phyloP scores from a whole-genome alignment of 1,140 invertebrate genomes.

The Pectinophora gossypiella region DNA sequence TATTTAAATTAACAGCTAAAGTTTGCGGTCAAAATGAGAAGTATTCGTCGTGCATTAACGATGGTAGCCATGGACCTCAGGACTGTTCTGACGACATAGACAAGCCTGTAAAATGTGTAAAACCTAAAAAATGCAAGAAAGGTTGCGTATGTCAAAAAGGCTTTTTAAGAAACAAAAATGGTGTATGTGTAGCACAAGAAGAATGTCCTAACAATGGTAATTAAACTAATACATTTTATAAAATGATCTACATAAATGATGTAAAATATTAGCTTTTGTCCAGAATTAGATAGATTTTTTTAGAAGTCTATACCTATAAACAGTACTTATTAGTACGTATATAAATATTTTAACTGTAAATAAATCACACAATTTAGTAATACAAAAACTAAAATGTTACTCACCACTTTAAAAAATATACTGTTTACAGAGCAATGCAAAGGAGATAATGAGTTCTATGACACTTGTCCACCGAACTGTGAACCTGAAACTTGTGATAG shows the following conservation, averaged over 20 bases:
- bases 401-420: too few species aligned
- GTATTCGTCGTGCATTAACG: constrained; percentile 6
- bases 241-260: not conserved
- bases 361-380: too few species aligned
- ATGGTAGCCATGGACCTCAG: too few species aligned
- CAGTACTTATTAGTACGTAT: too few species aligned
- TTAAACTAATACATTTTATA: not conserved
- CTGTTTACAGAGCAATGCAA: not conserved
- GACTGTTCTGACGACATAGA: not conserved
- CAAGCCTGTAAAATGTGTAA: too few species aligned
- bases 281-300: too few species aligned
- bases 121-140: not conserved
- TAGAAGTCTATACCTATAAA: too few species aligned
- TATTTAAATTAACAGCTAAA: constrained; percentile 19
- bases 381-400: too few species aligned
- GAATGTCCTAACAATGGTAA: not conserved
- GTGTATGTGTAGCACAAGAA: not conserved
- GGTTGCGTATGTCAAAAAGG: not conserved
- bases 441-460: not conserved
- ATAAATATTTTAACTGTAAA: too few species aligned
- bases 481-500: not conserved
- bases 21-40: constrained; percentile 19
- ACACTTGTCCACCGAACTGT: not conserved
- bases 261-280: too few species aligned
- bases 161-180: not conserved